These are phyloP conservation scores for Notocelia uddmanniana DNA, from an alignment of 2,888 invertebrate genomes.

Conservation along the genomic window DNA sequence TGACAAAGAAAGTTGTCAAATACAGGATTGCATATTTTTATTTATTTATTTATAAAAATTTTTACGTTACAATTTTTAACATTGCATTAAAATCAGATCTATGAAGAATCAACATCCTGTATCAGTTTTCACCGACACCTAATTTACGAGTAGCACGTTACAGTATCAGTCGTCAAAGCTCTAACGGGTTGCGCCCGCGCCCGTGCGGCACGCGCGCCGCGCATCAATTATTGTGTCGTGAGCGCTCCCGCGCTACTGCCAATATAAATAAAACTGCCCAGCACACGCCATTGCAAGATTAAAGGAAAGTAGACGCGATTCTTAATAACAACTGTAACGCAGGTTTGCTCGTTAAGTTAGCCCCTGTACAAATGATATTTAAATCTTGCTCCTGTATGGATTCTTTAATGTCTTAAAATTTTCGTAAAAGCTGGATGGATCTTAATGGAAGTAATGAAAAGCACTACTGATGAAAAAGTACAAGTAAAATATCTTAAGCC, in stretches of 20 bases:
- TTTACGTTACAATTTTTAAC: background rate
- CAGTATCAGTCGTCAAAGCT: constrained; percentile 38
- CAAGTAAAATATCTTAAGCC: background rate
- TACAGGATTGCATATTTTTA: too few species aligned
- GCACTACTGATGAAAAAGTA: background rate
- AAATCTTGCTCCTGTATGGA: background rate
- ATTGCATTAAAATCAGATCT: background rate
- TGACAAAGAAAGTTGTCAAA: too few species aligned
- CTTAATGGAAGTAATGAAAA: background rate
- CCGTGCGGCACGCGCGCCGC: constrained; percentile 67
- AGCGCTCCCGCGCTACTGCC: constrained; percentile 82
- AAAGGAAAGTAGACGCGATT: constrained; percentile 37
- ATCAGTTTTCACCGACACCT: constrained; percentile 28
- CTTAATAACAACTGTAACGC: background rate
- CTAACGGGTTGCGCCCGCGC: constrained; percentile 52
- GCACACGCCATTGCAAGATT: constrained; percentile 59
- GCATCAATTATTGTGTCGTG: constrained; percentile 84
- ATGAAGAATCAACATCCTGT: constrained; percentile 1
- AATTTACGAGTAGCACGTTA: constrained; percentile 36
- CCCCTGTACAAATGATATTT: background rate
- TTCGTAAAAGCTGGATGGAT: too few species aligned
- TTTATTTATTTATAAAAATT: too few species aligned
- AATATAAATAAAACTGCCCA: constrained; percentile 82
- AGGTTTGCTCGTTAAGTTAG: background rate
- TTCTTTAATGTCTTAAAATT: background rate